Evolutionary conservation across 2,113 vertebrate genomes (phyloP).

Genomic region (Caranx melampygus): DNA sequence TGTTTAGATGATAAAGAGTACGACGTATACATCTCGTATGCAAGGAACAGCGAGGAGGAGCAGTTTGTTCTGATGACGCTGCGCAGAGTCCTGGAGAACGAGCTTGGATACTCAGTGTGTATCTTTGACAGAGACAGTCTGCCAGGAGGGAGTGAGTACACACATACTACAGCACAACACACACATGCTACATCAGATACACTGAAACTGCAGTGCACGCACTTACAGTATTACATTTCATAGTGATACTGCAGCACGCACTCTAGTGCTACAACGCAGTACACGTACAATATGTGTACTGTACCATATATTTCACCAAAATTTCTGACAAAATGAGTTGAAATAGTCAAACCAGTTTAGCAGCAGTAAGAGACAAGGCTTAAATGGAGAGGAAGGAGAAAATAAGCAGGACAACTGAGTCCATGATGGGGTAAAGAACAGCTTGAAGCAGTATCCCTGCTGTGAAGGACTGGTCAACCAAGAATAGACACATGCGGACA

Average conservation of each 20-base stretch:
- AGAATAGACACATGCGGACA: neutral
- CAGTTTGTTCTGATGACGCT: slow-evolving; percentile 93
- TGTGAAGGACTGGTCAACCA: neutral
- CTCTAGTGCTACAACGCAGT: no score
- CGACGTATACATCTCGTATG: slow-evolving; percentile 96
- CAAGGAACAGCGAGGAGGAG: slow-evolving; percentile 93
- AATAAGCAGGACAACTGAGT: no score
- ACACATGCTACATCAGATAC: neutral
- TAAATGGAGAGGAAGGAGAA: no score
- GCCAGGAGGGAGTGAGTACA: slow-evolving; percentile 95
- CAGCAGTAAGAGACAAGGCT: no score
- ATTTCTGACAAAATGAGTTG: no score
- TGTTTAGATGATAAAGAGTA: slow-evolving; percentile 93
- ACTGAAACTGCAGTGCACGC: neutral
- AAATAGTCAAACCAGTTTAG: no score
- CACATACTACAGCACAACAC: neutral
- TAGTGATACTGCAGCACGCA: neutral
- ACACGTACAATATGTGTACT: no score
- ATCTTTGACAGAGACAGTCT: slow-evolving; percentile 98
- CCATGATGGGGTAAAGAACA: no score
- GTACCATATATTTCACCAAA: no score
- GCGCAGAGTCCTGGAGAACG: slow-evolving; percentile 90
- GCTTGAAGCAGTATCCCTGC: neutral
- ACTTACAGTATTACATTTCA: neutral
- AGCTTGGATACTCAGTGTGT: slow-evolving; percentile 95